Evolutionary conservation across 2,888 invertebrate species (phyloP), one percentile per base, ranked within the genome.

Genomic region (Tipula confusa): DNA sequence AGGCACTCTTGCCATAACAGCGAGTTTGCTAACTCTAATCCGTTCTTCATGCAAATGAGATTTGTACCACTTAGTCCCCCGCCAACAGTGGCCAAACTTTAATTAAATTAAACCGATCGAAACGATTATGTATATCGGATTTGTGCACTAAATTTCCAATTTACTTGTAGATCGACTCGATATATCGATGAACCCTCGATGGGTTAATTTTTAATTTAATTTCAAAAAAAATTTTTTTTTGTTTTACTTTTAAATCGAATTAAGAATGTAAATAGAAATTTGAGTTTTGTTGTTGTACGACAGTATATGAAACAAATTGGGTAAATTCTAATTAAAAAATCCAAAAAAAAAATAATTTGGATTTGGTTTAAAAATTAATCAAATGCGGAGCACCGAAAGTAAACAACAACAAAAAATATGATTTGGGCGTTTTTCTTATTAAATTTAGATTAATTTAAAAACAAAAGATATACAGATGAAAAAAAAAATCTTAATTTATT

Each of bases 131-230:
- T 43, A n/a, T 5, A 1, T 43, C 15, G 24, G 24, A 13, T 5
- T 2, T 24, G 24, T 9, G 24, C 11, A 64, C 11, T 9, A 64
- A 64, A 64, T 64, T 64, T 15, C 7, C 18, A 24, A 64, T 64
- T 64, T 13, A 24, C n/a, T n/a, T n/a, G n/a, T n/a, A n/a, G n/a
- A n/a, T n/a, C n/a, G n/a, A n/a, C n/a, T n/a, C n/a, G n/a, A n/a
- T 6, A 64, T 64, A 64, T 24, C 64, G 24, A 24, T 64, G 64
- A 24, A 64, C 64, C 24, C 64, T 9, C 64, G 9, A 64, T 64
- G 64, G 64, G 64, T 64, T 64, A 64, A 64, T 64, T 64, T 64
- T 64, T 64, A 64, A 64, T 64, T 64, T 64, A 64, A 64, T 64
- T 64, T 64, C 24, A 9, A 64, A n/a, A n/a, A n/a, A n/a, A n/a